Percentiles rank a stretch among this genome's conserved stretches.
phyloP scores from a whole-genome alignment of 2,113 vertebrate species.

The Paradoxurus hermaphroditus region DNA sequence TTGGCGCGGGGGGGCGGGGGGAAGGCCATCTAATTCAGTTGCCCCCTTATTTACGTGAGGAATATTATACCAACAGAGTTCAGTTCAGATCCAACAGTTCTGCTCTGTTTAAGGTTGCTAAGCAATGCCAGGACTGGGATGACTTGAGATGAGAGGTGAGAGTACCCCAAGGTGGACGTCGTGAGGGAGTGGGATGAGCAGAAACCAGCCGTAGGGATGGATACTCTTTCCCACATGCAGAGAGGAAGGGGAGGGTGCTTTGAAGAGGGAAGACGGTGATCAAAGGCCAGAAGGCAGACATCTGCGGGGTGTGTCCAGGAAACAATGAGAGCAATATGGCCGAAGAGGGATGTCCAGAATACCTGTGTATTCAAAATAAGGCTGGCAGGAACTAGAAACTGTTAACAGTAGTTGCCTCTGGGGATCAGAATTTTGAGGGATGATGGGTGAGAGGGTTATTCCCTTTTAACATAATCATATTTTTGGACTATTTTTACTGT shows the following conservation, averaged over 20 bases:
- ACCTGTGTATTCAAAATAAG: not conserved
- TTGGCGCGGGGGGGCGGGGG: no score
- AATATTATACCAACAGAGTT: not conserved
- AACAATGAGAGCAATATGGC: not conserved
- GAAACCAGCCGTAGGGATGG: not conserved
- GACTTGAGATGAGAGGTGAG: not conserved
- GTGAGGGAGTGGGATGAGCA: not conserved
- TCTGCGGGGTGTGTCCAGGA: not conserved
- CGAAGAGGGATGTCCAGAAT: not conserved
- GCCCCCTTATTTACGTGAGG: not conserved
- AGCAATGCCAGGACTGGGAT: not conserved
- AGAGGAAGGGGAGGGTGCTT: not conserved
- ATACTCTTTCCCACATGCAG: not conserved
- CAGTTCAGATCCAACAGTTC: no score
- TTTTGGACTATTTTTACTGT: not conserved
- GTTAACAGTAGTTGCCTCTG: not conserved
- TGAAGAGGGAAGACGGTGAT: not conserved
- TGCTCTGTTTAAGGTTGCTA: not conserved
- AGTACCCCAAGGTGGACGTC: not conserved
- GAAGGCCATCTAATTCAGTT: not conserved
- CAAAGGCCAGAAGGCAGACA: not conserved
- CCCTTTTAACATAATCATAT: not conserved
- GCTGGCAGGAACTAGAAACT: not conserved
- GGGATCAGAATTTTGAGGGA: not conserved
- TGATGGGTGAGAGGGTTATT: not conserved